Evolutionary conservation across 2,888 invertebrate genomes (phyloP), one percentile per base, ranked within the genome.

Genomic region (Drosophila sordidula): DNA sequence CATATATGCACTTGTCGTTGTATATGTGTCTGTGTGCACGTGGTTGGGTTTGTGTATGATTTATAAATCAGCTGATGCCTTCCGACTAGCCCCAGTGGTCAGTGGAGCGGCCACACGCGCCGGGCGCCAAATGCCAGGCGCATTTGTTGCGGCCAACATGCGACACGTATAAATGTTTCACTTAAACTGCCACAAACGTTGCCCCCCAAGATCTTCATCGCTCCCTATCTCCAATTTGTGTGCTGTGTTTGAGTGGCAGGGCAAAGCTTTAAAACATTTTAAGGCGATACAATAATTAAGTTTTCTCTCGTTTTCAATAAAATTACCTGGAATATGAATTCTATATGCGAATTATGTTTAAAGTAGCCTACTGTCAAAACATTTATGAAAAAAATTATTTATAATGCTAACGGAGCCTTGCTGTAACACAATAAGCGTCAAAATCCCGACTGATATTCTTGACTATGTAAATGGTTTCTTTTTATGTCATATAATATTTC

Each of bases 41-140:
- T 46, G 58, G 39, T 49, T 56, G 32, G 38, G 44, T 14, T 63
- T 57, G 50, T 50, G 55, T 56, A 75, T 73, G 74, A 78, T 78
- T 72, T 68, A 78, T 64, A 78, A 73, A 77, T 68, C 73, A 73
- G 49, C 59, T 55, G 55, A 49, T 63, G 46, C 55, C 46, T 45
- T 39, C 34, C 42, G 57, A 39, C 45, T 42, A 16, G 36, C 41
- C 44, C 42, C 56, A 59, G 38, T 50, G 39, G 49, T 44, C 32
- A 49, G 42, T 47, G 49, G 14, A 29, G 26, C 44, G 22, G 38
- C 44, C 26, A 47, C 41, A 36, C 8, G 42, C 29, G 39, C 34
- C 65, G 22, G 42, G 34, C 56, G 39, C 55, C 59, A 55, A 56
- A 55, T 56, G 29, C 25, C 39, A 50, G 39, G 29, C 50, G 45